Base-by-base conservation (phyloP, 2,113 vertebrate species). In the Hystrix cristata region DNA sequence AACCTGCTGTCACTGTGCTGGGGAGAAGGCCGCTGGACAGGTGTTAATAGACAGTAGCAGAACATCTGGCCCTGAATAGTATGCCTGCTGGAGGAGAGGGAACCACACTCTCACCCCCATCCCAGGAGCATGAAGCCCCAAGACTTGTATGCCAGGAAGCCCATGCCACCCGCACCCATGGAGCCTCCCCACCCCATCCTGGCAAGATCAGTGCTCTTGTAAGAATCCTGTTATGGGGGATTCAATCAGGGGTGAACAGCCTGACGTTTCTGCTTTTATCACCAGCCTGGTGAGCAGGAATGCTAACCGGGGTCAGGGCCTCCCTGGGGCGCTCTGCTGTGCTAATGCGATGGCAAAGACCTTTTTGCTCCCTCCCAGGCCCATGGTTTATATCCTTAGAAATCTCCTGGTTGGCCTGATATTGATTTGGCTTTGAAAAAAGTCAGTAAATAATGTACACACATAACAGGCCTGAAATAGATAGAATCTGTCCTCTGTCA, bases 341-440 rank as follows among this genome's bases (percentile, higher is more conserved):
- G 38, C 43, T 10, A 43, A 86, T 74, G 48, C 19, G 43, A 59
- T 2, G 5, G 55, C 59, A 34, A 15, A 60, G 21, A 18, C 51
- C 72, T 0, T 81, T n/a, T n/a, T 65, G 67, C 8, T 71, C 60
- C 48, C 48, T 82, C 69, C 38, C 72, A 57, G 72, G 12, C 25
- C 8, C 2, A 1, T 10, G n/a, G 3, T 7, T 95, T 78, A 62
- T 64, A 72, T 90, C 96, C 48, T 87, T 90, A 65, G 95, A 95
- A 97, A 69, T 86, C 87, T 96, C 48, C 29, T 43, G 80, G 85
- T 48, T 90, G 86, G 87, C 69, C 51, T 59, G 53, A 16, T 89
- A 96, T 80, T 11, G 87, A 97, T 97, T 79, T 89, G 80, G 38
- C 94, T 98, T 97, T 95, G 96, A 90, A 96, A 97, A 93, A 72